Conservation (phyloP, 37 sponge, comb jelly and placozoan species). For the Aplysina aerophoba region DNA sequence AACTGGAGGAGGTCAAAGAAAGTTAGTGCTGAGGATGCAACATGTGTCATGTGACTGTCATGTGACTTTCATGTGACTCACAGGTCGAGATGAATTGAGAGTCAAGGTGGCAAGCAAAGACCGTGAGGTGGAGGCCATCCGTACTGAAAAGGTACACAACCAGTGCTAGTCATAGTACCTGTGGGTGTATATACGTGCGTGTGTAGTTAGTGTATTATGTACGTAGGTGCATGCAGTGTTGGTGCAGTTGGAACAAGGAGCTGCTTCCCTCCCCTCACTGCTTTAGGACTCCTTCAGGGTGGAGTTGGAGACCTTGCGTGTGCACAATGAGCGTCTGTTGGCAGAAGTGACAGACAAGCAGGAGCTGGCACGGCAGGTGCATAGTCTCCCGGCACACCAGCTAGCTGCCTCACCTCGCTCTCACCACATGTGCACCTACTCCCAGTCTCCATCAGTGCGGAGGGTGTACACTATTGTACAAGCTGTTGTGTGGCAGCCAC, state of each 20-base stretch:
- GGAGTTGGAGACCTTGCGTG: constrained; percentile 11
- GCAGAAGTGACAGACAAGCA: constrained; percentile 1
- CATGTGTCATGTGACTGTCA: neutral
- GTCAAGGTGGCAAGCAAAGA: constrained; percentile 69
- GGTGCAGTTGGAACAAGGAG: neutral
- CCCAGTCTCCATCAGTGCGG: neutral
- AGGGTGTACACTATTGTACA: too few relatives aligned
- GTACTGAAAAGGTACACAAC: constrained; percentile 42
- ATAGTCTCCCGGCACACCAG: neutral
- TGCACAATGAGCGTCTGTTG: constrained; percentile 8
- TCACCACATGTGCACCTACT: too few relatives aligned
- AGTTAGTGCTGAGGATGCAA: constrained; percentile 1
- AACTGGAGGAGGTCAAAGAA: constrained; percentile 55
- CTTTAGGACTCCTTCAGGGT: constrained; percentile 1
- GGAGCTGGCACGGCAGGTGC: constrained; percentile 2
- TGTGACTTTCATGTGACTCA: neutral
- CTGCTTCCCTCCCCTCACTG: neutral
- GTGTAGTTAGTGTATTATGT: too few relatives aligned
- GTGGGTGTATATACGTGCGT: neutral
- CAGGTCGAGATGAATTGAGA: constrained; percentile 54
- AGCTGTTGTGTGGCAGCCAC: too few relatives aligned
- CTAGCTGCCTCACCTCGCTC: neutral
- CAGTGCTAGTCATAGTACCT: neutral
- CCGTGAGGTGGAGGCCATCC: constrained; percentile 61
- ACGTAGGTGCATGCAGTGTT: neutral